Base-by-base conservation (phyloP, 2,888 invertebrate genomes). In the Emesis castigata region DNA sequence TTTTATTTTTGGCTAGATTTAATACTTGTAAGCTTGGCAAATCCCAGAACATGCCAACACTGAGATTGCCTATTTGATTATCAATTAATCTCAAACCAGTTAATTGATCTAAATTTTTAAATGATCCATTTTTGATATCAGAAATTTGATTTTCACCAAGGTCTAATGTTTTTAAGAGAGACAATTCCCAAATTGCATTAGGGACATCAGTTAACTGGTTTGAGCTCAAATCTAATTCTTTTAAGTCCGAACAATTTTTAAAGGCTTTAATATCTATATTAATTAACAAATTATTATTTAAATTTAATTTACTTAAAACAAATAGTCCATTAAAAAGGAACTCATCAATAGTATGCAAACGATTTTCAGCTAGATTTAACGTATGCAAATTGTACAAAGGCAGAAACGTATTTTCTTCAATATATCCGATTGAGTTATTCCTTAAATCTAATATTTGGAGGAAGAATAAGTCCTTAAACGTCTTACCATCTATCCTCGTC, bases 81-180 rank as follows among this genome's bases (percentile, higher is more conserved):
- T 98, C 98, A 85, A 99, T 98, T 87, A 99, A 93, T 72, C 99
- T 96, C 74, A 99, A 95, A 9, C 98, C 98, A 64, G 98, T 98
- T 84, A 99, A 94, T 91, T 98, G 98, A 88, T 98, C 97, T 84
- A 99, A 95, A 92, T 98, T 98, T 90, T 96, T 97, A 90, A 99
- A 98, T 6, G 98, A 98, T 69, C 98, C 98, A 89, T 98, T 98
- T 89, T 96, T 97, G 77, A 99, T 97, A 75, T 97, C 97, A 48
- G 96, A 96, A 85, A 99, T 98, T 92, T 97, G 97, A 95, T 99
- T 99, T 93, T 99, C 98, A 56, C 98, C 99, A 87, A 99, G 96
- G 93, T 99, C 98, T 83, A 99, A 95, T 0, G 98, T 98, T 93
- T 98, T 98, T 86, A 99, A 94, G 91, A 98, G 97, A 69, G 97